These are phyloP conservation scores for Macrotis lagotis DNA, from an alignment of 2,113 vertebrate species.

Conservation along the genomic window DNA sequence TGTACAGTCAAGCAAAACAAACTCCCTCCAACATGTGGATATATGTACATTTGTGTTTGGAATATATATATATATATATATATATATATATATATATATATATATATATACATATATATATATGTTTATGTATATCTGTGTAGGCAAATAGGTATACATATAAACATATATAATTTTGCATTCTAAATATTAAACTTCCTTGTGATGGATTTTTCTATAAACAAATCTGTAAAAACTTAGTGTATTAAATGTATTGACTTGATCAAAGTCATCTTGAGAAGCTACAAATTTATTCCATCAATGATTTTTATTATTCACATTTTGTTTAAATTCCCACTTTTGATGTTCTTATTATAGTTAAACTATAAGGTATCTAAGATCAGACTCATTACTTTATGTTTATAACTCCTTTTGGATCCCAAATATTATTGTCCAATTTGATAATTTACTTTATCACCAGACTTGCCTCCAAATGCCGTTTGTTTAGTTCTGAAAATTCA, in stretches of 20 bases:
- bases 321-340: slow-evolving; percentile 39
- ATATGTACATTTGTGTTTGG: too few relatives aligned
- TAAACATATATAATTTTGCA: too few relatives aligned
- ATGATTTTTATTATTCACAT: neutral
- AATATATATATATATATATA: too few relatives aligned
- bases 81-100: too few relatives aligned
- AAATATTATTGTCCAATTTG: slow-evolving; percentile 56
- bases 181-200: too few relatives aligned
- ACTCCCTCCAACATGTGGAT: too few relatives aligned
- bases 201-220: slow-evolving; percentile 35
- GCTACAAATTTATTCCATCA: neutral
- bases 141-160: too few relatives aligned
- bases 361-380: slow-evolving; percentile 19
- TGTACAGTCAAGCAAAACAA: too few relatives aligned
- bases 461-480: slow-evolving; percentile 75
- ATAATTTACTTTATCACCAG: slow-evolving; percentile 62
- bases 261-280: slow-evolving; percentile 44
- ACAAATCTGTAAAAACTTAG: slow-evolving; percentile 49
- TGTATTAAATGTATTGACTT: slow-evolving; percentile 2
- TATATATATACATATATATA: too few relatives aligned
- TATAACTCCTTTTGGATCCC: slow-evolving; percentile 66
- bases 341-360: slow-evolving; percentile 12
- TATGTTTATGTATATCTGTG: too few relatives aligned
- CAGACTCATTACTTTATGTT: slow-evolving; percentile 69
- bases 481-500: slow-evolving; percentile 67